Percentiles rank a stretch among this genome's conserved stretches.
These are phyloP conservation scores for Harlomillsia oculata DNA, from an alignment of 1,140 invertebrate species.

Conservation along the genomic window DNA sequence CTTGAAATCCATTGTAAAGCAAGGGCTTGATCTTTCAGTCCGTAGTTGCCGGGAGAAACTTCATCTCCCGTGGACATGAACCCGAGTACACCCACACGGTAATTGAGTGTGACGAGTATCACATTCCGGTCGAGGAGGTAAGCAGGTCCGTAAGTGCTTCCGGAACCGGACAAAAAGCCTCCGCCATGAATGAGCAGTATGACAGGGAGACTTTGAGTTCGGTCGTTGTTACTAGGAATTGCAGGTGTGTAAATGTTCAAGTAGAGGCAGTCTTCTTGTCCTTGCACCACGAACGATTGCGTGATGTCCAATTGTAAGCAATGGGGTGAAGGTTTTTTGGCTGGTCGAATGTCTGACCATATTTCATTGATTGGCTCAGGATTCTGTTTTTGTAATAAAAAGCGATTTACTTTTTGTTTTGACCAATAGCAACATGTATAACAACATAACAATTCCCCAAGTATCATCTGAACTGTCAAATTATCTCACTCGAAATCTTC, in stretches of 20 bases:
- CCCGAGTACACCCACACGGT: constrained; percentile 13
- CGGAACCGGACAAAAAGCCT: constrained; percentile 9
- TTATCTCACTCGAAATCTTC: constrained; percentile 3
- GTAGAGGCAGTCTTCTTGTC: constrained; percentile 50
- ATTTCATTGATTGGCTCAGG: not conserved
- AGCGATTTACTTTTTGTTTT: not conserved
- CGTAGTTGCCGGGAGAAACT: constrained; percentile 6
- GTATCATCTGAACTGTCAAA: too few relatives aligned
- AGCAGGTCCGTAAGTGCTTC: constrained; percentile 18
- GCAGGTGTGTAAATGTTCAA: constrained; percentile 30
- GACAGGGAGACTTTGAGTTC: constrained; percentile 13
- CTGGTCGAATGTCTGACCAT: constrained; percentile 2
- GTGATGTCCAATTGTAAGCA: constrained; percentile 15
- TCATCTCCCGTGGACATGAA: constrained; percentile 5
- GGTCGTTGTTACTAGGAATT: not conserved
- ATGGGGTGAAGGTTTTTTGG: not conserved
- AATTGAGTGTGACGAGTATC: constrained; percentile 28
- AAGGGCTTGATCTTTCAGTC: constrained; percentile 13
- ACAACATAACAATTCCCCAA: not conserved
- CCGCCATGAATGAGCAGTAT: constrained; percentile 29
- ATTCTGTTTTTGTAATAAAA: not conserved
- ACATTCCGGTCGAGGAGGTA: constrained; percentile 29
- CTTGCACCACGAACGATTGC: constrained; percentile 32
- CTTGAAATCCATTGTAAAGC: constrained; percentile 10
- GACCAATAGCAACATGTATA: not conserved